Conservation (phyloP, 2,113 vertebrate genomes). For the Toxotes chatareus region DNA sequence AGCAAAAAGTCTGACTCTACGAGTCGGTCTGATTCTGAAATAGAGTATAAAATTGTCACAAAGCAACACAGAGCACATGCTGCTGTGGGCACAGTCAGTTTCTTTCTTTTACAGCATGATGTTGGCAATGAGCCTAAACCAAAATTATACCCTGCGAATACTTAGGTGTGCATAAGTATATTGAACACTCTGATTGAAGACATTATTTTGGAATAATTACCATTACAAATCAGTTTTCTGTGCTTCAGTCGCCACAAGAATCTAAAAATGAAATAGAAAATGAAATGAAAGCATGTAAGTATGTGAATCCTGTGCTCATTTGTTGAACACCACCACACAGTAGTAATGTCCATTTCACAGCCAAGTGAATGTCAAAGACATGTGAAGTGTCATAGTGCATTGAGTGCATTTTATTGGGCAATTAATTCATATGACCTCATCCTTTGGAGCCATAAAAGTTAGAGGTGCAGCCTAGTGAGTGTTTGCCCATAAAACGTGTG, state of each 20-base stretch:
- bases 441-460: slow-evolving; percentile 25
- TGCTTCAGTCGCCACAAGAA: not conserved
- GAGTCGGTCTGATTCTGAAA: not conserved
- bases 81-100: not conserved
- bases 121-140: not conserved
- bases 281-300: not conserved
- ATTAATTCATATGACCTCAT: slow-evolving; percentile 10
- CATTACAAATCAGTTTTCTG: not conserved
- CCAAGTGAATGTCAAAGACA: not conserved
- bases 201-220: not conserved
- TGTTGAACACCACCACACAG: not conserved
- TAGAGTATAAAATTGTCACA: not conserved
- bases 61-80: too few species aligned
- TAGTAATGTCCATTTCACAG: not conserved
- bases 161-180: not conserved
- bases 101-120: not conserved
- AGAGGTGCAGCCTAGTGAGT: slow-evolving; percentile 11
- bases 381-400: not conserved
- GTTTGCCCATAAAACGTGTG: not conserved
- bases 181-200: not conserved
- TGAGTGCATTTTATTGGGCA: not conserved
- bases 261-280: too few species aligned
- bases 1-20: not conserved
- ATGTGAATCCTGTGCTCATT: not conserved
- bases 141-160: not conserved